A percentile compares a stretch with the other conserved stretches of the same genome.
Evolutionary conservation across 1,140 invertebrate species (phyloP).

Genomic region (Drosophila hydei): DNA sequence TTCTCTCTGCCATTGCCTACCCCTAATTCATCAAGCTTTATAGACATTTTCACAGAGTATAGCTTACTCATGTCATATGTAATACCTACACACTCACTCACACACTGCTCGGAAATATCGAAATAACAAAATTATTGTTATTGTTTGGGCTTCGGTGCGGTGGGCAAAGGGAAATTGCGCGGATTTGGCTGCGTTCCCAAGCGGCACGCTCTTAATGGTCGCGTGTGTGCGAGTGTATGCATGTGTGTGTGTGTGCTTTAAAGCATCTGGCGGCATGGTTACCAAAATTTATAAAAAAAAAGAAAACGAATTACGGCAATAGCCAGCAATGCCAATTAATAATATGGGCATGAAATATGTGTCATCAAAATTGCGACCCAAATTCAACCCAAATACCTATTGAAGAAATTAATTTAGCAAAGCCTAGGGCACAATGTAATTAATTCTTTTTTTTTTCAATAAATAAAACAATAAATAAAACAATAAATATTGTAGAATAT

Average conservation of each 20-base stretch:
- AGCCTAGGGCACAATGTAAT: conserved; percentile 18
- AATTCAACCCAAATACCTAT: conserved; percentile 23
- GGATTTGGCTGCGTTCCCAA: conserved; percentile 67
- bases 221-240: conserved; percentile 17
- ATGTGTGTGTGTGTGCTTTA: conserved; percentile 24
- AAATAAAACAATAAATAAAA: no score
- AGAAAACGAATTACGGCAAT: conserved; percentile 8
- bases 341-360: conserved; percentile 52
- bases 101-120: conserved; percentile 65
- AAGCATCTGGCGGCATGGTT: conserved; percentile 27
- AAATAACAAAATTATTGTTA: conserved; percentile 83
- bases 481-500: no score
- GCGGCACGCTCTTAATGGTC: conserved; percentile 65
- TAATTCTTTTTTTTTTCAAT: conserved; percentile 15
- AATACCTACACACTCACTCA: conserved; percentile 18
- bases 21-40: not conserved
- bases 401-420: conserved; percentile 10
- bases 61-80: conserved; percentile 17
- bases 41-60: conserved; percentile 20
- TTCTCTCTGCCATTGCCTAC: not conserved
- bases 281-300: conserved; percentile 4
- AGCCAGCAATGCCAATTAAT: conserved; percentile 61
- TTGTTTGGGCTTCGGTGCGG: conserved; percentile 54
- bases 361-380: conserved; percentile 52
- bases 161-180: conserved; percentile 56